Evolutionary conservation across 1,140 invertebrate genomes (phyloP), one percentile per base, ranked within the genome.

Genomic region (Diabrotica undecimpunctata): DNA sequence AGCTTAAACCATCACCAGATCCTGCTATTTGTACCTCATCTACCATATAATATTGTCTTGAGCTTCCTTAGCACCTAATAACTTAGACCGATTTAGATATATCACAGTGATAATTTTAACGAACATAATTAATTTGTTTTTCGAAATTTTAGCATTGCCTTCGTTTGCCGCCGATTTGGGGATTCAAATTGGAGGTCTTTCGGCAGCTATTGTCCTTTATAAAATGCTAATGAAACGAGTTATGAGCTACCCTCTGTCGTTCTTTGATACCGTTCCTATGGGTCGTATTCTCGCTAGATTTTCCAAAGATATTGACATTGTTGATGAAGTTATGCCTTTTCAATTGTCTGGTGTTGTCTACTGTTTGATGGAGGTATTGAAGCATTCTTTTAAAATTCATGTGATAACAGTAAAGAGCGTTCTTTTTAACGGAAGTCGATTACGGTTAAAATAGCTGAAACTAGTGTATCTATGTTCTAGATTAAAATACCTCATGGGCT

Each of bases 231-330:
- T 97, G 75, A 74, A 78, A 60, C 87, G 87, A 74, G 83, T 97
- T 74, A 80, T 96, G 75, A 86, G 86, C 75, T 84, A 87, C 58
- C 89, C 90, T 66, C 83, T 91, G 80, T 81, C 82, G 79, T 94
- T 95, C 83, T 96, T 91, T 82, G 94, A 96, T 80, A 90, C 88
- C 71, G 96, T 93, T 67, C 94, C 94, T 54, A 78, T 86, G 67
- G 94, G 94, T 80, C 85, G 94, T 78, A 89, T 96, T 72, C 83
- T 96, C 71, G 88, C 93, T 41, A 86, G 93, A 77, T 95, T 95
- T 82, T 88, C 90, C 75, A 94, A 93, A 87, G 89, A 91, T 75
- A 75, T 86, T 65, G 85, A 87, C 69, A 69, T 73, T 12, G 54
- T 93, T 81, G 90, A 93, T 80, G 86, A 84, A 72, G 84, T 82